Percentiles rank a stretch among this genome's conserved stretches.
phyloP scores from a whole-genome alignment of 2,113 vertebrate genomes.

The Leptocoma aspasia region DNA sequence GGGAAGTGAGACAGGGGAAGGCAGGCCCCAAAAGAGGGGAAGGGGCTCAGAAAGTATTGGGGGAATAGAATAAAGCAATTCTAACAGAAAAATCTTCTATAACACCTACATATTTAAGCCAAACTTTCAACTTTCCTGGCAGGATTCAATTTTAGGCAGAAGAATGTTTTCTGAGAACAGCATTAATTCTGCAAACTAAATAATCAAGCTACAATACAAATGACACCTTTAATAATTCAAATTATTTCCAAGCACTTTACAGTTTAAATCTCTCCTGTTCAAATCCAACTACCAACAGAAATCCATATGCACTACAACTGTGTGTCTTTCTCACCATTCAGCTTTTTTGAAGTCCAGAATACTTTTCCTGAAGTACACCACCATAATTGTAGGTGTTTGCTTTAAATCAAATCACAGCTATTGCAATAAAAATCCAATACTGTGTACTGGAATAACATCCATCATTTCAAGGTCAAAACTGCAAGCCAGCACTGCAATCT shows the following conservation, averaged over 20 bases:
- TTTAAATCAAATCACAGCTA: neutral
- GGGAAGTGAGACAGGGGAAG: neutral
- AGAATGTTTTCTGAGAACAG: neutral
- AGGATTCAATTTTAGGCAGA: neutral
- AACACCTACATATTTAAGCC: neutral
- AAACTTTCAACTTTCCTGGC: neutral
- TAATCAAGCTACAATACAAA: neutral
- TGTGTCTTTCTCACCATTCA: neutral
- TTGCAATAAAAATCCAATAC: neutral
- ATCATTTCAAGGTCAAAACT: neutral
- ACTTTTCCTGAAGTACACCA: neutral
- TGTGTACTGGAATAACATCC: neutral
- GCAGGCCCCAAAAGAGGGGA: neutral
- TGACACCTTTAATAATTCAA: neutral
- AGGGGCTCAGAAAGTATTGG: neutral
- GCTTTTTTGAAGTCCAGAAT: neutral
- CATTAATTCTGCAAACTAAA: neutral
- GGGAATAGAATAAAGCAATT: neutral
- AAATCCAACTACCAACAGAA: neutral
- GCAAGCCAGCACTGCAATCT: neutral
- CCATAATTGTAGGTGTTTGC: neutral
- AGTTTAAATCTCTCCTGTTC: neutral
- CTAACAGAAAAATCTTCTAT: neutral
- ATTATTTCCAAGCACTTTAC: neutral
- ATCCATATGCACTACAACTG: neutral